These are phyloP conservation scores for Numenius arquata DNA, from an alignment of 2,113 vertebrate genomes.

Conservation along the genomic window DNA sequence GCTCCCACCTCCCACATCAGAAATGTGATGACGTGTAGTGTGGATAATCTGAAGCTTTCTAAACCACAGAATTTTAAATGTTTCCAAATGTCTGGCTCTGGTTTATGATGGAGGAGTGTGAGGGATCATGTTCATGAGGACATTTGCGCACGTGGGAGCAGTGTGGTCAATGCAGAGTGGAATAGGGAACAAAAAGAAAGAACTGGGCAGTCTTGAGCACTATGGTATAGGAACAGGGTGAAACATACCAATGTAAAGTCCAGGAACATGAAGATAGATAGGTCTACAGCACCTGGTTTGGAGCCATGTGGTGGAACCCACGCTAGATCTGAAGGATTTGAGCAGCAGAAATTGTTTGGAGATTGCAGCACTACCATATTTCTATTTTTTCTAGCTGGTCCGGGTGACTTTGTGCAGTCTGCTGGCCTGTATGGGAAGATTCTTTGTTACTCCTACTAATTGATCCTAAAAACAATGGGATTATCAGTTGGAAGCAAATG, in stretches of 20 bases:
- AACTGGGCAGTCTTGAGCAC: neutral
- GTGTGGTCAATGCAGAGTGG: accelerated
- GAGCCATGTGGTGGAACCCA: neutral
- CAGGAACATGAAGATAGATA: neutral
- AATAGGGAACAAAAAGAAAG: neutral
- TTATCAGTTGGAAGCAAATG: slow-evolving; percentile 1
- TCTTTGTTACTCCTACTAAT: neutral
- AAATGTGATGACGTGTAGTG: neutral
- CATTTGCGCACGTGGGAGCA: neutral
- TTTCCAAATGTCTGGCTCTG: neutral
- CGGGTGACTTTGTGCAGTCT: neutral
- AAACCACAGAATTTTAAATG: neutral
- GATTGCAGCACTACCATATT: neutral
- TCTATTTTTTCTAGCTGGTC: neutral
- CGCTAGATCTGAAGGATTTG: neutral
- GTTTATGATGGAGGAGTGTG: neutral
- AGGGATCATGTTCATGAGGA: neutral
- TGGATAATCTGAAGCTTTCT: neutral
- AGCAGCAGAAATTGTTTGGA: neutral
- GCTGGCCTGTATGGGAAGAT: neutral
- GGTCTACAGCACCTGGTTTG: neutral
- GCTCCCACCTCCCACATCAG: neutral
- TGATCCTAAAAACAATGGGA: slow-evolving; percentile 18
- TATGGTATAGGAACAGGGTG: neutral
- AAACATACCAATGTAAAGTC: neutral